A percentile compares a stretch with the other conserved stretches of the same genome.
Evolutionary conservation across 2,888 invertebrate species (phyloP).

Genomic region (Athetis lepigone): DNA sequence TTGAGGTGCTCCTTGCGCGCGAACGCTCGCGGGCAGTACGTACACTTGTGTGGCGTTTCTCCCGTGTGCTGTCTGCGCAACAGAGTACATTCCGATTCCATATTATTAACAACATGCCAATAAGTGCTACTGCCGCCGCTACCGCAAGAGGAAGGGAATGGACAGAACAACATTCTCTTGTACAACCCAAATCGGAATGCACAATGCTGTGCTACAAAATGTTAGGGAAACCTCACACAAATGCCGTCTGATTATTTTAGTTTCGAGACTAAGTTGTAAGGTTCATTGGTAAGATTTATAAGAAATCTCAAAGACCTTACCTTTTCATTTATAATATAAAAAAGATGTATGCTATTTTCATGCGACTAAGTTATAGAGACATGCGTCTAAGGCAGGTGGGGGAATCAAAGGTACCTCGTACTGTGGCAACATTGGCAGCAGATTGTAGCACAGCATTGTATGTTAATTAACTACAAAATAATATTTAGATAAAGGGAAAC

Average conservation of each 20-base stretch:
- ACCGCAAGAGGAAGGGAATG: conserved; percentile 49
- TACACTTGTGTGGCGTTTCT: conserved; percentile 95
- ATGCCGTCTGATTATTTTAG: conserved; percentile 71
- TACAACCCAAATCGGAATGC: conserved; percentile 86
- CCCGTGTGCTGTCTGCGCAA: conserved; percentile 94
- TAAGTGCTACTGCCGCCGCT: conserved; percentile 40
- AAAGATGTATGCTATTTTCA: conserved; percentile 64
- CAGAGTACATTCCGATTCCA: conserved; percentile 88
- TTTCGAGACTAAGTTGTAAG: conserved; percentile 43
- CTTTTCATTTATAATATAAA: conserved; percentile 44
- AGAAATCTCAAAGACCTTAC: conserved; percentile 54
- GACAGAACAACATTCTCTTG: conserved; percentile 43
- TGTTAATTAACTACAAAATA: conserved; percentile 63
- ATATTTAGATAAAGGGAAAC: conserved; percentile 45
- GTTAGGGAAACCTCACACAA: conserved; percentile 84
- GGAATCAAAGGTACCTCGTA: conserved; percentile 61
- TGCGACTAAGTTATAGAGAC: conserved; percentile 64
- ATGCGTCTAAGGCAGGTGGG: conserved; percentile 70
- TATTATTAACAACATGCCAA: conserved; percentile 57
- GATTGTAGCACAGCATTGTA: conserved; percentile 86
- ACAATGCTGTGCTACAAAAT: conserved; percentile 87
- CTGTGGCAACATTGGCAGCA: conserved; percentile 63
- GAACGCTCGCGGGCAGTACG: conserved; percentile 89
- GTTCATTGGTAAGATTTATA: conserved; percentile 23
- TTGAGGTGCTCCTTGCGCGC: conserved; percentile 96